Conservation (phyloP, 1,140 invertebrate genomes). For the Drosophila fuyamai region DNA sequence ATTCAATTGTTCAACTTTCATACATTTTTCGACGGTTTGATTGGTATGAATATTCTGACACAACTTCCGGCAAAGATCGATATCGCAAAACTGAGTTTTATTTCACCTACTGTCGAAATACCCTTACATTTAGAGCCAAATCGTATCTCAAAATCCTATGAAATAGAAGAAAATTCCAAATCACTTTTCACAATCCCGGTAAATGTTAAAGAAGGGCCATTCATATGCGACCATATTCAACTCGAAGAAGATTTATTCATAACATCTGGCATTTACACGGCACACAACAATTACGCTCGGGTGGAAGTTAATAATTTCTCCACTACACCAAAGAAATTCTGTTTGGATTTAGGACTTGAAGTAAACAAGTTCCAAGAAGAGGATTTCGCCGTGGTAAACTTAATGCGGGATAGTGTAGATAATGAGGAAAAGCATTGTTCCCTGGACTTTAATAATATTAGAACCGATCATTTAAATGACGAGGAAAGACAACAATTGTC, state of each 20-base stretch:
- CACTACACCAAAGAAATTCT: conserved; percentile 7
- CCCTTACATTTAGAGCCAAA: not conserved
- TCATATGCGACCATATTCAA: not conserved
- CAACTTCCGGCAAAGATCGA: conserved; percentile 1
- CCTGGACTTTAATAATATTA: not conserved
- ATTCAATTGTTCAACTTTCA: conserved; percentile 7
- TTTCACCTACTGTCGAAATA: not conserved
- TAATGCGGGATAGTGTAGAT: not conserved
- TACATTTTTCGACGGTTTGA: conserved; percentile 1
- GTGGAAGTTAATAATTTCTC: conserved; percentile 5
- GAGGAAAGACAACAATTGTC: not conserved
- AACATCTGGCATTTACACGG: too few species aligned
- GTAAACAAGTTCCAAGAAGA: conserved; percentile 4
- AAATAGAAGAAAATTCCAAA: too few species aligned
- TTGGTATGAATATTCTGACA: conserved; percentile 6
- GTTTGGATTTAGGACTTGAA: conserved; percentile 1
- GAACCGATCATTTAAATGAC: not conserved
- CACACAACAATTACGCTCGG: too few species aligned
- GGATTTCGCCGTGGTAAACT: not conserved
- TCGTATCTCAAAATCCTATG: too few species aligned
- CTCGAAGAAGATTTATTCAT: not conserved
- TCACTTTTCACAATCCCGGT: not conserved
- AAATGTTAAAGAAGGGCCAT: not conserved
- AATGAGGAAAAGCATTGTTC: not conserved
- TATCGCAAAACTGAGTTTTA: not conserved